Evolutionary conservation across 2,888 invertebrate species (phyloP).

Genomic region (Fragum fragum): DNA sequence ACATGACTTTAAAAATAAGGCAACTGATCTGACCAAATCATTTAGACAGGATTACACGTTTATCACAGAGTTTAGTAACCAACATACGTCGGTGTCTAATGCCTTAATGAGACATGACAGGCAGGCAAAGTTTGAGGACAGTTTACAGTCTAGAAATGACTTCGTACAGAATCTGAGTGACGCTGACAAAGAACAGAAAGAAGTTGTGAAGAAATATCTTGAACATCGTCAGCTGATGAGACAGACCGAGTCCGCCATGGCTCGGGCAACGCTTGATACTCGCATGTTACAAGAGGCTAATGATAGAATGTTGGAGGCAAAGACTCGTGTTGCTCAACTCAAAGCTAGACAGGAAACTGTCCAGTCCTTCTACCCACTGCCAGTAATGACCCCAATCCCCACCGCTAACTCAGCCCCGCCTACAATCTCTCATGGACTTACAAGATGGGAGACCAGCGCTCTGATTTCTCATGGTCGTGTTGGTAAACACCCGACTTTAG

Average conservation of each 20-base stretch:
- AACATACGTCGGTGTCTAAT: constrained; percentile 86
- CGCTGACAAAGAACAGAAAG: constrained; percentile 79
- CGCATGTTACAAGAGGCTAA: constrained; percentile 84
- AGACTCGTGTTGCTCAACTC: constrained; percentile 80
- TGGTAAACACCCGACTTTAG: constrained; percentile 76
- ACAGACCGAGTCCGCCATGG: constrained; percentile 84
- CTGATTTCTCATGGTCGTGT: constrained; percentile 72
- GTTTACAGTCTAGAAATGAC: constrained; percentile 65
- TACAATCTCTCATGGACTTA: constrained; percentile 68
- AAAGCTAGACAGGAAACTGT: constrained; percentile 78
- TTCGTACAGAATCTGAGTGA: constrained; percentile 70
- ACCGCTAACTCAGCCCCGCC: constrained; percentile 62
- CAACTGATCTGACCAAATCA: constrained; percentile 71
- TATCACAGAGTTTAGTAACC: constrained; percentile 83
- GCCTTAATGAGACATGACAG: constrained; percentile 85
- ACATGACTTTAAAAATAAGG: constrained; percentile 75
- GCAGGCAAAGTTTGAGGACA: constrained; percentile 80
- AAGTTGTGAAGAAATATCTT: constrained; percentile 83
- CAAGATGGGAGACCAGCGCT: constrained; percentile 73
- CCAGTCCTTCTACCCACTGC: constrained; percentile 79
- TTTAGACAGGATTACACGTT: constrained; percentile 80
- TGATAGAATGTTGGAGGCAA: constrained; percentile 81
- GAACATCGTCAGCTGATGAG: constrained; percentile 84
- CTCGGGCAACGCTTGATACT: constrained; percentile 81
- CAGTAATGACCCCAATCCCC: constrained; percentile 71